phyloP scores from a whole-genome alignment of 2,888 invertebrate genomes.

The Tipula helvola region DNA sequence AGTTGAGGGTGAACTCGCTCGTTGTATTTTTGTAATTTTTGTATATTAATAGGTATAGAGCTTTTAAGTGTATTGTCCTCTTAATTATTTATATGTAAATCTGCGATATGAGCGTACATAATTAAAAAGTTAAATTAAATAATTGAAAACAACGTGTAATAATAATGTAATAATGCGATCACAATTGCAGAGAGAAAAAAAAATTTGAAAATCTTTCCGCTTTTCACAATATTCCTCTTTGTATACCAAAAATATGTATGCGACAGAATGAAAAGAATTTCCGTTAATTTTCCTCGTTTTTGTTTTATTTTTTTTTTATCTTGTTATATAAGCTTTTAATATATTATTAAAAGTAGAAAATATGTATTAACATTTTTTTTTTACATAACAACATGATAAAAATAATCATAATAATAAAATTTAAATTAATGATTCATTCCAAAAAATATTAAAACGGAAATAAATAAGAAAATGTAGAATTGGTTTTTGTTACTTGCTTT shows the following conservation, averaged over 20 bases:
- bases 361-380: background rate
- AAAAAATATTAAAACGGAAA: background rate
- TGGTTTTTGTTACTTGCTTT: background rate
- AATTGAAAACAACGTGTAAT: background rate
- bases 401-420: background rate
- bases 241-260: background rate
- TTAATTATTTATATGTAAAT: background rate
- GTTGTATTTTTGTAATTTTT: too few species aligned
- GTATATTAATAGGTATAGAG: too few species aligned
- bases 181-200: background rate
- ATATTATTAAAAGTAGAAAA: background rate
- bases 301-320: background rate
- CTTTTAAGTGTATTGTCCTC: background rate
- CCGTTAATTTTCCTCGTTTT: background rate
- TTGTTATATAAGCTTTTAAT: background rate
- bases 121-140: background rate
- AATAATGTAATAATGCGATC: background rate
- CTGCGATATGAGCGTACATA: background rate
- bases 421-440: background rate
- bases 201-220: background rate
- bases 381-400: background rate
- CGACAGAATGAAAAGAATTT: background rate
- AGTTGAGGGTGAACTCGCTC: too few species aligned
- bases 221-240: background rate
- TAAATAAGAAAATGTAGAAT: background rate